Conservation (phyloP, 2,797 vertebrate genomes). For the Netta rufina region DNA sequence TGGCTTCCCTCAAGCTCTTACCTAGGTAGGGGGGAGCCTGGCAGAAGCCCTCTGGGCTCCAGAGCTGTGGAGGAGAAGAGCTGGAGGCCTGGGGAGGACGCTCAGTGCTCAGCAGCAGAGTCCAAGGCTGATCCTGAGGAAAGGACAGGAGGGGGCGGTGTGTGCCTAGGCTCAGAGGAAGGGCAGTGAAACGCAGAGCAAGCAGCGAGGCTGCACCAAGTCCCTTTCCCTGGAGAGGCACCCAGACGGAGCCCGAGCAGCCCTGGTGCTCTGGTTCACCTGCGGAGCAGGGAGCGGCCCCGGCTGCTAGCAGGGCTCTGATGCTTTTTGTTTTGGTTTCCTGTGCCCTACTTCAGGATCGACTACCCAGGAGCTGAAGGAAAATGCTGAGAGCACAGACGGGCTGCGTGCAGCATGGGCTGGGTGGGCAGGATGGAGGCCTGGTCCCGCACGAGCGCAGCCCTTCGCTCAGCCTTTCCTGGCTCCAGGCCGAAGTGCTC, state of each 20-base stretch:
- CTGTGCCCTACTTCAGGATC: neutral
- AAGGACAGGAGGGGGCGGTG: neutral
- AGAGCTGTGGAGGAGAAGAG: rapidly evolving
- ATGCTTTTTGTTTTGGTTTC: neutral
- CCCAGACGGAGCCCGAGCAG: neutral
- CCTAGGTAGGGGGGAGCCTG: neutral
- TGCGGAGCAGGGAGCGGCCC: rapidly evolving
- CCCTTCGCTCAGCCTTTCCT: neutral
- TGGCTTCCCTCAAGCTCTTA: neutral
- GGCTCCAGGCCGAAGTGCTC: neutral
- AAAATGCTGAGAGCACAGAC: neutral
- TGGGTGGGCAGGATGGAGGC: neutral
- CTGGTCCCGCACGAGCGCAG: neutral
- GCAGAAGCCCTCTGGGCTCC: neutral
- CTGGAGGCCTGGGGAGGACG: rapidly evolving
- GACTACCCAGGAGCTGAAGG: neutral
- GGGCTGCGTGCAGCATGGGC: neutral
- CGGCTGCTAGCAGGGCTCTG: neutral
- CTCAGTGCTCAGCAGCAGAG: neutral
- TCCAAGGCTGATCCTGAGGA: neutral
- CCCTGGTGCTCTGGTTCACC: neutral
- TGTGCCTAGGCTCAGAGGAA: neutral
- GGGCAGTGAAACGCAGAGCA: neutral
- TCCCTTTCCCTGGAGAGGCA: neutral
- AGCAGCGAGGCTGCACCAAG: neutral